Evolutionary conservation across 2,888 invertebrate species (phyloP), one percentile per base, ranked within the genome.

Genomic region (Drosophila subsilvestris): DNA sequence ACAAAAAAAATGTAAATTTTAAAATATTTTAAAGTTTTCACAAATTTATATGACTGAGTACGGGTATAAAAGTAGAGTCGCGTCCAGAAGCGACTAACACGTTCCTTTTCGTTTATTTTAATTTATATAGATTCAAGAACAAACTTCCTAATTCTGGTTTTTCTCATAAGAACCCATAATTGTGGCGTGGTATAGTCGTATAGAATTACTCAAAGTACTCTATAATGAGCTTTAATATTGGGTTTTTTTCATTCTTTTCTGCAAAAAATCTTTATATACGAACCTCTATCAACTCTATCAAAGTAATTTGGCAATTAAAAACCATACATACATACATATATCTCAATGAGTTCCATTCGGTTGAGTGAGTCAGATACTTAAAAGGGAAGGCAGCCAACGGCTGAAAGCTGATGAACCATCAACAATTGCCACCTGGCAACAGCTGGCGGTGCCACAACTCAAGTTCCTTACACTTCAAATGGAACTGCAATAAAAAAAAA

Each of bases 351-450:
- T n/a, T 7, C 7, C 32, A 51, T 32, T 51, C 12, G 12, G 5
- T 25, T 29, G 25, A 17, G 7, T 29, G 50, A 37, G 37, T 37
- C 37, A 37, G 37, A 7, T n/a, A 37, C 14, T 37, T 37, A 37
- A n/a, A 37, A 37, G 37, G 37, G 37, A n/a, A 37, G 37, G 14
- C 29, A 12, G 5, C 14, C 5, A 14, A 37, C 14, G 37, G 37
- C 37, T n/a, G 17, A 29, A n/a, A 48, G 20, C n/a, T 25, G 6
- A 25, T 6, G 6, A 25, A 25, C 25, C 25, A 25, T 25, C 20
- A 54, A 48, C 29, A 44, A 54, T 71, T 45, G 22, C 20, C 65
- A 62, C 48, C 62, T 71, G 57, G 61, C 48, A 47, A 47, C 50
- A 27, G 1, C 14, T 37, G 37, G 37, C 37, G 1, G 2, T 43